Conservation (phyloP, 2,797 vertebrate species). For the Phoebastria nigripes region DNA sequence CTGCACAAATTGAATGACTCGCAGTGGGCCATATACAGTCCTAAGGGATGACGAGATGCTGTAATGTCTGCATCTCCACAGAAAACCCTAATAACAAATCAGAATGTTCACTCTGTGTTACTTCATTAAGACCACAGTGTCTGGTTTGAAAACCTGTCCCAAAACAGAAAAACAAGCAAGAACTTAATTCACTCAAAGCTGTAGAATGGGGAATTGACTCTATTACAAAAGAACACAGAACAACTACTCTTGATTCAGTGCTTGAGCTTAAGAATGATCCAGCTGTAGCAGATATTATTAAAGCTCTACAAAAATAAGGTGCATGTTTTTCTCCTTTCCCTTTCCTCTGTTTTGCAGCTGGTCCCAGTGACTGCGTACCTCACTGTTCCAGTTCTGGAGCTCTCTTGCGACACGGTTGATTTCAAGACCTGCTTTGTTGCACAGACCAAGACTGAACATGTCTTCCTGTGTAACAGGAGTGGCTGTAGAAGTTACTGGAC, state of each 20-base stretch:
- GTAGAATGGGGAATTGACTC: not conserved
- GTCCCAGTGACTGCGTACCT: constrained; percentile 81
- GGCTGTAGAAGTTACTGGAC: constrained; percentile 83
- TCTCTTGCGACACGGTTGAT: constrained; percentile 79
- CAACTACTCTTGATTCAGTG: not conserved
- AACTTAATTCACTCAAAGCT: not conserved
- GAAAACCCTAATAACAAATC: not conserved
- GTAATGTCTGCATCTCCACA: constrained; percentile 26
- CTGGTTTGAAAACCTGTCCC: not conserved
- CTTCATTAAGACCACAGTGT: not conserved
- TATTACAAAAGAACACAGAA: not conserved
- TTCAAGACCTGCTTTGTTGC: constrained; percentile 85
- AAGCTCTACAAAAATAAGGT: not conserved
- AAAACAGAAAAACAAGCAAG: not conserved
- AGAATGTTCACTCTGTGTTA: not conserved
- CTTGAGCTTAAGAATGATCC: not conserved
- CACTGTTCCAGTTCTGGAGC: constrained; percentile 75
- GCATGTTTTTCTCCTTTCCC: not conserved
- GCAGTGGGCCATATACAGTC: not conserved
- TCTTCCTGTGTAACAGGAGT: constrained; percentile 79
- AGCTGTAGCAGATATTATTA: not conserved
- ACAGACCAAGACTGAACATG: constrained; percentile 69
- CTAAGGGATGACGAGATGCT: not conserved
- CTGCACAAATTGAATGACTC: not conserved
- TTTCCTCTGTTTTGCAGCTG: constrained; percentile 66